Evolutionary conservation across 2,888 invertebrate genomes (phyloP).

Genomic region (Sinotaia quadrata): DNA sequence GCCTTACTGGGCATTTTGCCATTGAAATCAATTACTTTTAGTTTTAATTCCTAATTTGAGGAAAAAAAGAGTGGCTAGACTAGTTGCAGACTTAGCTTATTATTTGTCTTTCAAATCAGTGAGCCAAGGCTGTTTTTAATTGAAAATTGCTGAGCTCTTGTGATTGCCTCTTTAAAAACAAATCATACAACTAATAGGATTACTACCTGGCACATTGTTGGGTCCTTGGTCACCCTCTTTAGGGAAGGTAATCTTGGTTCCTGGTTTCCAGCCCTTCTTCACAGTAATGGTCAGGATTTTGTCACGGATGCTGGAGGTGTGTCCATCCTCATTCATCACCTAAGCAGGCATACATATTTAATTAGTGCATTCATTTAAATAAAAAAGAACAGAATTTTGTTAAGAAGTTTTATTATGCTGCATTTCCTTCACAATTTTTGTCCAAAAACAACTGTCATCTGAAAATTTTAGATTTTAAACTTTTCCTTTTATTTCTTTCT

Average conservation of each 20-base stretch:
- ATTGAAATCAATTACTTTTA: too few relatives aligned
- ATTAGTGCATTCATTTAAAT: too few relatives aligned
- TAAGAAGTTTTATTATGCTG: too few relatives aligned
- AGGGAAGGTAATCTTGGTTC: constrained; percentile 72
- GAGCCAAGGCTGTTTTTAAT: not conserved
- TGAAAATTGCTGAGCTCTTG: not conserved
- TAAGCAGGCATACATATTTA: constrained; percentile 40
- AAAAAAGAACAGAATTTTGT: too few relatives aligned
- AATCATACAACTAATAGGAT: not conserved
- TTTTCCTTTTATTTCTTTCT: too few relatives aligned
- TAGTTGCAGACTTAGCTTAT: too few relatives aligned
- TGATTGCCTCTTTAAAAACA: not conserved
- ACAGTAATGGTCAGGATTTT: constrained; percentile 73
- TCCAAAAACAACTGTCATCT: too few relatives aligned
- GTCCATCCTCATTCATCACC: constrained; percentile 73
- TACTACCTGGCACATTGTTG: constrained; percentile 71
- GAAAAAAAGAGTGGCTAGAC: too few relatives aligned
- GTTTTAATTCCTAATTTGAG: too few relatives aligned
- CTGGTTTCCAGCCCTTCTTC: constrained; percentile 72
- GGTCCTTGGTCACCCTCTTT: constrained; percentile 73
- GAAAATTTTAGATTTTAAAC: too few relatives aligned
- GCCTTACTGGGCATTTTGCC: too few relatives aligned
- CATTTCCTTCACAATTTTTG: too few relatives aligned
- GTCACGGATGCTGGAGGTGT: constrained; percentile 72
- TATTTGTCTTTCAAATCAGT: not conserved